Evolutionary conservation across 2,888 invertebrate genomes (phyloP), one percentile per base, ranked within the genome.

Genomic region (Clostera curtula): DNA sequence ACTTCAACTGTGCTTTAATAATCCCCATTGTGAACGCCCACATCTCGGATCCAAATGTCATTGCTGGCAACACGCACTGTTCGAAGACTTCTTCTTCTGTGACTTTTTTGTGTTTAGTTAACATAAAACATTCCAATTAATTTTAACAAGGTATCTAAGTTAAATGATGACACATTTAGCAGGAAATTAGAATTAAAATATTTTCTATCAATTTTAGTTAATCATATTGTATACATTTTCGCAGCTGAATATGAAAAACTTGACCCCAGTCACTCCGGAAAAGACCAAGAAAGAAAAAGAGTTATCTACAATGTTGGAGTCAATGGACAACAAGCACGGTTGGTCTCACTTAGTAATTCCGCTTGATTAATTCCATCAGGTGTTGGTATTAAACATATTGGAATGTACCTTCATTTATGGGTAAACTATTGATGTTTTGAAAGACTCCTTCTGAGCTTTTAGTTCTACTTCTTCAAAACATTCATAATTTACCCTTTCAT

Each of bases 261-360:
- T 88, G 29, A 87, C 87, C 24, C 86, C 87, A 18, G 83, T 86
- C 47, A 80, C 88, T 37, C 85, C 87, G 7, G 86, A 87, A 48
- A 90, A 90, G 49, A 89, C 89, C 45, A 76, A 74, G 43, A 83
- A 79, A 39, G 91, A 92, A 27, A 90, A 90, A 54, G 92, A 93
- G 56, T 59, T 93, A 28, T 86, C 90, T 12, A 87, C 90, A 9
- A 88, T 92, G 77, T 86, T 94, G 22, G 88, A 90, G 39, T 89
- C 91, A 28, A 90, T 94, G 87, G 93, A 94, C 56, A 88, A 89
- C 13, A 94, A 93, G 67, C 93, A 94, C 75, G 92, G 94, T 94
- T 86, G 84, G 89, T 77, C 21, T 9, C 24, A 12, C 4, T 17
- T 9, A 36, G 18, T 36, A 36, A 28, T 25, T 20, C 2, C 22